Base-by-base conservation (phyloP, 2,888 invertebrate species). In the Tinea pellionella region DNA sequence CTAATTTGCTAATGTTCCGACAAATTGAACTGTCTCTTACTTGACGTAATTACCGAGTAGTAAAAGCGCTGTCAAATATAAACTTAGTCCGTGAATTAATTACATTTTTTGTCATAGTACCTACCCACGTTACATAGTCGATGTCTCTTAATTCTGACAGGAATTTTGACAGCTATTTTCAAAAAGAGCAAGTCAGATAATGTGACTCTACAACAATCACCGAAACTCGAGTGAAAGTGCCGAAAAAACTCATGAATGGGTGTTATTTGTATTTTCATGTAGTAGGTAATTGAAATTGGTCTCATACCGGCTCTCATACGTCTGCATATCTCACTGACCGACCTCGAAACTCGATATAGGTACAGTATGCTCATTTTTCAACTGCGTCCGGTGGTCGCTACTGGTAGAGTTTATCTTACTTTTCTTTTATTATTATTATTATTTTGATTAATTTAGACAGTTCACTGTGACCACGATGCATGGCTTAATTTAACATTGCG, bases 41-140 rank as follows among this genome's bases (percentile, higher is more conserved):
- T 55, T 55, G 55, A 55, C 55, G 57, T 57, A 57, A 57, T 57
- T 57, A n/a, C n/a, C n/a, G n/a, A 57, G 57, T 1, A 15, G 57
- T 57, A 57, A 57, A 32, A 57, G 32, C 32, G 32, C 30, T 32
- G 57, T 57, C 57, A 57, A 24, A 53, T n/a, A 12, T 53, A 12
- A 53, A 53, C 53, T 53, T 24, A 24, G 53, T 24, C 24, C 51
- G 51, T 16, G 15, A 12, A 4, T 18, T n/a, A 51, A 7, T 51
- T 13, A n/a, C n/a, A n/a, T 51, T 51, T 51, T 15, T 42, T 42
- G n/a, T 9, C 42, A 4, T 13, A 42, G 13, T 9, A 42, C 13
- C n/a, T n/a, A n/a, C n/a, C 41, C 2, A 15, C 47, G 47, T 47
- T 47, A 47, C 47, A 47, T 47, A 15, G n/a, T n/a, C 15, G 13